Conservation (phyloP, 2,888 invertebrate species). For the Tenthredo livida region DNA sequence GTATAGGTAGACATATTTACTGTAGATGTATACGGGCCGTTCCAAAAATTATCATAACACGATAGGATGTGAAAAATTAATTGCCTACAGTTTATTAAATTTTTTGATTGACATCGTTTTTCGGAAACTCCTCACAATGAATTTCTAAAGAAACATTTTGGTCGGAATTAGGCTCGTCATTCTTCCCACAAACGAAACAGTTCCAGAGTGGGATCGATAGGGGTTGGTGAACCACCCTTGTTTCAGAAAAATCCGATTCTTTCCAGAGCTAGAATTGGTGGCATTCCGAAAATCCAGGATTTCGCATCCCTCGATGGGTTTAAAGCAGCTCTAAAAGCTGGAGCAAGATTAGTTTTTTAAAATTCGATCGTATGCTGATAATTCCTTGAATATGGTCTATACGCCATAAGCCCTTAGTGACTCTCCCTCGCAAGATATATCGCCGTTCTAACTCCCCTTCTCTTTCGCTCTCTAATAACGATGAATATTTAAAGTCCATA, state of each 20-base stretch:
- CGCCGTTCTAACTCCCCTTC: not conserved
- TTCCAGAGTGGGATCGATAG: not conserved
- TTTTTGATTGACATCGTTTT: not conserved
- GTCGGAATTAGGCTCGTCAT: not conserved
- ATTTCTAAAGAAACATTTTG: not conserved
- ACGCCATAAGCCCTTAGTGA: not conserved
- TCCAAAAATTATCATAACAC: not conserved
- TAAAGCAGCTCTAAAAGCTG: not conserved
- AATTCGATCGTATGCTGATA: not conserved
- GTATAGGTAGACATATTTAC: not conserved
- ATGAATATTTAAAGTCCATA: not conserved
- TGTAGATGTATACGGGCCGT: not conserved
- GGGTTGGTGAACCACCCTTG: not conserved
- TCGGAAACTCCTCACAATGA: not conserved
- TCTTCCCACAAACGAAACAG: not conserved
- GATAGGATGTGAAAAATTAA: not conserved
- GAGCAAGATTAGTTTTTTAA: not conserved
- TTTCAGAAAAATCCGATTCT: not conserved
- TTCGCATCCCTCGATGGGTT: not conserved
- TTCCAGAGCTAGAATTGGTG: not conserved
- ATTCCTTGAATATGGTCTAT: not conserved
- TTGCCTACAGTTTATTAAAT: too few species aligned
- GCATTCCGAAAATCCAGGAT: not conserved
- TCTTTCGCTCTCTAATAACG: not conserved
- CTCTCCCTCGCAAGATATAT: not conserved